Evolutionary conservation across 2,888 invertebrate species (phyloP).

Genomic region (Agrochola lychnidis): DNA sequence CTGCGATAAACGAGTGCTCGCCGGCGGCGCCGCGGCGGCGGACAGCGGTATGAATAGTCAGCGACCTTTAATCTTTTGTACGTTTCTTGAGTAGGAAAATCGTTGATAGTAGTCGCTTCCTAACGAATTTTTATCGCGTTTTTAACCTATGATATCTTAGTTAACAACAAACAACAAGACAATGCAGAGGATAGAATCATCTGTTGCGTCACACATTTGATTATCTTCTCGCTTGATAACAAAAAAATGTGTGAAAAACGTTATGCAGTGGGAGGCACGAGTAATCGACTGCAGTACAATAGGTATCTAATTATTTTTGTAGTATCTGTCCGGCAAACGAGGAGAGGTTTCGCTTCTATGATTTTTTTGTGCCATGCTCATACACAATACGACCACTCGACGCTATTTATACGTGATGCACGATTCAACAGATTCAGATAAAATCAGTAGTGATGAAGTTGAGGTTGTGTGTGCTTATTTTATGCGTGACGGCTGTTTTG

Average conservation of each 20-base stretch:
- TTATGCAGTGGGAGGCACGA: background rate
- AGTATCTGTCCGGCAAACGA: background rate
- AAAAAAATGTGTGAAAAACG: background rate
- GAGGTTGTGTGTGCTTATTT: conserved; percentile 10
- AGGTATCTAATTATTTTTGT: background rate
- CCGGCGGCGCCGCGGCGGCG: too few species aligned
- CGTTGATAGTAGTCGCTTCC: too few species aligned
- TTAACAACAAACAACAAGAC: too few species aligned
- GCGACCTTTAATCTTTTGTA: too few species aligned
- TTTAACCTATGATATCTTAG: too few species aligned
- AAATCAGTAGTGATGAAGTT: background rate
- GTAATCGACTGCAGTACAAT: background rate
- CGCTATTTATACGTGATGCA: background rate
- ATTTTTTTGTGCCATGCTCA: background rate
- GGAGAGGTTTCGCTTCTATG: background rate
- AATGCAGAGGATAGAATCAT: background rate
- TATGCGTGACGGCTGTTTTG: conserved; percentile 3
- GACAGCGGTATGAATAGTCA: too few species aligned
- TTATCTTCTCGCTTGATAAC: background rate
- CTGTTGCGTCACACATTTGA: background rate
- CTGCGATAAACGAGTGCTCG: too few species aligned
- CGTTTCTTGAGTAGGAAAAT: too few species aligned
- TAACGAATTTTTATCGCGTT: too few species aligned
- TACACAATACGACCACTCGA: background rate
- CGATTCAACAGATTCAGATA: background rate